Conservation (phyloP, 2,113 vertebrate species). For the Xyliphius kryptos region DNA sequence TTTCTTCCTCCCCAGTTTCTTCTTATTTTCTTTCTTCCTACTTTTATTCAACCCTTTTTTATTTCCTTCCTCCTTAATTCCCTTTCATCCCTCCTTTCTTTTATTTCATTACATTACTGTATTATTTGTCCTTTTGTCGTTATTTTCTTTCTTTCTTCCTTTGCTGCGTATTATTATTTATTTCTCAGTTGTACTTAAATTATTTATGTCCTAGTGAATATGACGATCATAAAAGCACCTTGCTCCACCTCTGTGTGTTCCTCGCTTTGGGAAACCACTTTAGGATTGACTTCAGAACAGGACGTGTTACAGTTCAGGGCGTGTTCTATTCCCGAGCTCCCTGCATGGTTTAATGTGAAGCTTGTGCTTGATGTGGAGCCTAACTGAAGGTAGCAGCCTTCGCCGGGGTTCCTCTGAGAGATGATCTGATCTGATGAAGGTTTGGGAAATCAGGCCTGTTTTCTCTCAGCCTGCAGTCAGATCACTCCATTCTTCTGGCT, state of each 20-base stretch:
- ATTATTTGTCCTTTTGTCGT: too few species aligned
- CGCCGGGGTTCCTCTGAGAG: constrained; percentile 21
- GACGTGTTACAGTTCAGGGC: background rate
- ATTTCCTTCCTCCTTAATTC: too few species aligned
- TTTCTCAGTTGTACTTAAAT: constrained; percentile 33
- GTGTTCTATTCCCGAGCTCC: constrained; percentile 3
- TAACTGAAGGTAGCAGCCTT: constrained; percentile 30
- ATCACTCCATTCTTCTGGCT: constrained; percentile 2
- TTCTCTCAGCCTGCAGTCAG: constrained; percentile 22
- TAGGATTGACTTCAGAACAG: constrained; percentile 15
- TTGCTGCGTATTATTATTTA: too few species aligned
- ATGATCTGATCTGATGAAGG: constrained; percentile 19
- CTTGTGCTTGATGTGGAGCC: constrained; percentile 43
- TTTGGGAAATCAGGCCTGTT: constrained; percentile 32
- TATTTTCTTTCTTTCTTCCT: too few species aligned
- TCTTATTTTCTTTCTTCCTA: too few species aligned
- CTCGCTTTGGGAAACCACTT: constrained; percentile 20
- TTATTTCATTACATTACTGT: too few species aligned
- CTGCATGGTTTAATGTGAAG: constrained; percentile 59
- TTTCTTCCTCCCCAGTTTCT: too few species aligned
- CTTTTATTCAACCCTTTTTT: too few species aligned
- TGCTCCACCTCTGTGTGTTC: constrained; percentile 31
- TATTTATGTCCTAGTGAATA: constrained; percentile 38
- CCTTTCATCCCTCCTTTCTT: too few species aligned
- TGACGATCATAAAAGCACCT: constrained; percentile 36